A percentile compares a stretch with the other conserved stretches of the same genome.
Conservation (phyloP, 2,113 vertebrate species). For the Anoura caudifer region DNA sequence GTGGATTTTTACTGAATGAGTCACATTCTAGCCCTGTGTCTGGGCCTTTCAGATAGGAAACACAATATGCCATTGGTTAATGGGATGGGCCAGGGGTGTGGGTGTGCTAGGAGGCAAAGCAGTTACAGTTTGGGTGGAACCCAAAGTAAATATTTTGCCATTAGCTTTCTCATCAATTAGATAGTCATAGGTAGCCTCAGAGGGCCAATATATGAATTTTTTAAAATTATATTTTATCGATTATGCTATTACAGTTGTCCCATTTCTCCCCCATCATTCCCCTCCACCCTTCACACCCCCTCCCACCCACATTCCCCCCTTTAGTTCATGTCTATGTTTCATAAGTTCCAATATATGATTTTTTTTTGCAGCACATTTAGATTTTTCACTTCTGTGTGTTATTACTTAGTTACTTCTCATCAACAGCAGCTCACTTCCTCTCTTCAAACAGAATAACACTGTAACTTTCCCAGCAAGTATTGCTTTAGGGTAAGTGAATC, state of each 20-base stretch:
- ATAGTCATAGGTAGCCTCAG: neutral
- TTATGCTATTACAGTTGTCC: too few relatives aligned
- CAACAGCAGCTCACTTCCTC: neutral
- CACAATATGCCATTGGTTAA: slow-evolving; percentile 6
- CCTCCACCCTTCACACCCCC: too few relatives aligned
- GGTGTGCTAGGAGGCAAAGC: neutral
- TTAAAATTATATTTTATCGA: too few relatives aligned
- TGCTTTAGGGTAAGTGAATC: neutral
- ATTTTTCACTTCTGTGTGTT: neutral
- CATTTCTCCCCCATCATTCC: too few relatives aligned
- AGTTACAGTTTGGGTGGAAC: slow-evolving; percentile 29
- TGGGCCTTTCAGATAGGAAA: slow-evolving; percentile 42
- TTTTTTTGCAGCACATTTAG: slow-evolving; percentile 31
- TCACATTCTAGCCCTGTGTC: neutral
- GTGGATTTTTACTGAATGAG: slow-evolving; percentile 44
- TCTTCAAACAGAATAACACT: neutral
- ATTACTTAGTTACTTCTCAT: slow-evolving; percentile 6
- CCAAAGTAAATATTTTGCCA: slow-evolving; percentile 55
- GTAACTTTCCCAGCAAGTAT: neutral
- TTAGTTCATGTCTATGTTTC: too few relatives aligned
- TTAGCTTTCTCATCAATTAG: slow-evolving; percentile 47
- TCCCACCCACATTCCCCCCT: too few relatives aligned
- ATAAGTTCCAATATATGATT: neutral
- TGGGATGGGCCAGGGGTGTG: neutral
- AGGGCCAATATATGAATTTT: slow-evolving; percentile 17